Evolutionary conservation across 2,888 invertebrate genomes (phyloP).

Genomic region (Micropterix aruncella): DNA sequence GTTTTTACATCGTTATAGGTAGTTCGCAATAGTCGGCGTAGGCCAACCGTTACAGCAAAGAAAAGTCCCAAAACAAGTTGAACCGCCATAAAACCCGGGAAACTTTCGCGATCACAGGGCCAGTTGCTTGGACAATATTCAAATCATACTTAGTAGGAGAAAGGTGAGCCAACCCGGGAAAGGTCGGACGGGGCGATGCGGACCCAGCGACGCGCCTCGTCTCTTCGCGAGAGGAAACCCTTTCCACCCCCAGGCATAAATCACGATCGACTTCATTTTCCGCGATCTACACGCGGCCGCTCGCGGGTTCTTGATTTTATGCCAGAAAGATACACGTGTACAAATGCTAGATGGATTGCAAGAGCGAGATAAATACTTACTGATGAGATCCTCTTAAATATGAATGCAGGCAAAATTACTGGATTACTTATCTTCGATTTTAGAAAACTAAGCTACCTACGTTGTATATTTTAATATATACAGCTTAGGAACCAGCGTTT

Average conservation of each 20-base stretch:
- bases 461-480: too few species aligned
- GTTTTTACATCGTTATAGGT: not conserved
- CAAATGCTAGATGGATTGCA: too few species aligned
- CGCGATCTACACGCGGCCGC: not conserved
- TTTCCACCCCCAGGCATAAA: constrained; percentile 1
- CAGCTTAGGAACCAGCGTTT: too few species aligned
- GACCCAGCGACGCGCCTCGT: not conserved
- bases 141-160: not conserved
- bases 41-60: not conserved
- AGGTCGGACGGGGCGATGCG: not conserved
- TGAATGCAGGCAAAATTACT: too few species aligned
- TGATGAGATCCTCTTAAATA: too few species aligned
- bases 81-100: too few species aligned
- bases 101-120: too few species aligned
- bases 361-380: too few species aligned
- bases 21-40: not conserved
- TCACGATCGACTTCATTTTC: constrained; percentile 3
- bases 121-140: not conserved
- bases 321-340: too few species aligned
- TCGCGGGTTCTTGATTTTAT: not conserved
- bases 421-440: too few species aligned
- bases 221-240: not conserved
- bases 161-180: not conserved
- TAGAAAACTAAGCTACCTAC: too few species aligned
- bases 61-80: too few species aligned